Conservation (phyloP, 1,140 invertebrate genomes). For the Cylas formicarius region DNA sequence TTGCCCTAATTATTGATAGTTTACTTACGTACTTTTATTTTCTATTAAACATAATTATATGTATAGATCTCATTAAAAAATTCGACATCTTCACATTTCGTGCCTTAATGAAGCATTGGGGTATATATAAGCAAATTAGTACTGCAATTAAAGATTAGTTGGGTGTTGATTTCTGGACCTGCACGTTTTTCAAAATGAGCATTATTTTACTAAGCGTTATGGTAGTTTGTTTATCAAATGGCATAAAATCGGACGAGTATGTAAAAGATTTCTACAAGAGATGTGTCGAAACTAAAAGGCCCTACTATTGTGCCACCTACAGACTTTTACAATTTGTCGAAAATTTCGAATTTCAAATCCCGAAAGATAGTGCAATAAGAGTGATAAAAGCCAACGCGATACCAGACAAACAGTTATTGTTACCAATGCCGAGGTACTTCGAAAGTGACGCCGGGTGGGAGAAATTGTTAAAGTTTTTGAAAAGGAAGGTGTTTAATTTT, state of each 20-base stretch:
- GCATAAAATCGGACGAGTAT: constrained; percentile 24
- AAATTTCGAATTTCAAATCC: constrained; percentile 22
- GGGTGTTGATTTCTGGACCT: too few species aligned
- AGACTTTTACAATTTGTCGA: constrained; percentile 26
- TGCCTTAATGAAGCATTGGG: too few species aligned
- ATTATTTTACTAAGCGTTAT: neutral
- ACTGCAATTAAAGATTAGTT: too few species aligned
- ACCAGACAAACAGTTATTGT: constrained; percentile 11
- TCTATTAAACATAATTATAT: too few species aligned
- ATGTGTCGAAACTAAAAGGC: constrained; percentile 19
- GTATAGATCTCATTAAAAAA: too few species aligned
- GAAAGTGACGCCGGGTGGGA: constrained; percentile 21
- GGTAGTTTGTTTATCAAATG: neutral
- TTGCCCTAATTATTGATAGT: too few species aligned
- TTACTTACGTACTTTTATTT: too few species aligned
- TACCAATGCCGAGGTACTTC: constrained; percentile 10
- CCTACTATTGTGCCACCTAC: constrained; percentile 29
- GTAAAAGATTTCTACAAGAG: constrained; percentile 21
- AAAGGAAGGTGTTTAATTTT: constrained; percentile 23
- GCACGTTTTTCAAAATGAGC: neutral
- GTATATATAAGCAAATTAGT: too few species aligned
- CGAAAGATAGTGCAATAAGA: constrained; percentile 25
- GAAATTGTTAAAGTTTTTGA: constrained; percentile 30
- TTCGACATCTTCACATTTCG: too few species aligned
- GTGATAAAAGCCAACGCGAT: constrained; percentile 24